Base-by-base conservation (phyloP, 2,113 vertebrate genomes). In the Pygoscelis adeliae region DNA sequence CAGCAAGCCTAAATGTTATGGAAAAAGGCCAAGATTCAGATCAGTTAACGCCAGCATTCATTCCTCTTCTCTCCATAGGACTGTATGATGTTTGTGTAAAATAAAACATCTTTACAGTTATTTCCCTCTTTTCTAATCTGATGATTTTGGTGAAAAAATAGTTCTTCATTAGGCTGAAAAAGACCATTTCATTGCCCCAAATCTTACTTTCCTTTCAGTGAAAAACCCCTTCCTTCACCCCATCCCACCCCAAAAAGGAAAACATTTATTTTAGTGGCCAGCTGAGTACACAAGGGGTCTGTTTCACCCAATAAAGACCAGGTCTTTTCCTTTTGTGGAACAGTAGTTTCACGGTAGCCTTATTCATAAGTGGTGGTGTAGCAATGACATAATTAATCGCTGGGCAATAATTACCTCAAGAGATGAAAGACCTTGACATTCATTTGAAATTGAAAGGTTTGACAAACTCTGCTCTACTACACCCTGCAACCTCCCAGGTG, bases 401-500 rank as follows among this genome's bases (percentile, higher is more conserved):
- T 1, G 1, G 42, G 30, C 17, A 81, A 32, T 63, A 93, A 47
- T 44, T 66, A 74, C 29, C 36, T 74, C 20, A 63, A 58, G 21
- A 58, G 14, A 38, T 73, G 38, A 86, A 83, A 92, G 25, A 77
- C 25, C 6, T 66, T 83, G 66, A 73, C 18, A 26, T 23, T 32
- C 8, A 38, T 59, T 88, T 92, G 65, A 93, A 97, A 70, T 29
- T 4, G 9, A 82, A 76, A 84, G 26, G 36, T 82, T 65, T 82
- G 29, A 63, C 15, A 65, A 72, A 19, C 27, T 69, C 72, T 69
- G 66, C 67, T 71, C 56, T 56, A 17, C 62, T 74, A 62, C 29
- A 73, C 15, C 50, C 55, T 83, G 50, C 71, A 93, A 19, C 11
- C 17, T 53, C 30, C 26, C 19, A n/a, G 17, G 20, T 58, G 49